phyloP scores from a whole-genome alignment of 2,797 vertebrate genomes.

The Pelochelys cantorii region DNA sequence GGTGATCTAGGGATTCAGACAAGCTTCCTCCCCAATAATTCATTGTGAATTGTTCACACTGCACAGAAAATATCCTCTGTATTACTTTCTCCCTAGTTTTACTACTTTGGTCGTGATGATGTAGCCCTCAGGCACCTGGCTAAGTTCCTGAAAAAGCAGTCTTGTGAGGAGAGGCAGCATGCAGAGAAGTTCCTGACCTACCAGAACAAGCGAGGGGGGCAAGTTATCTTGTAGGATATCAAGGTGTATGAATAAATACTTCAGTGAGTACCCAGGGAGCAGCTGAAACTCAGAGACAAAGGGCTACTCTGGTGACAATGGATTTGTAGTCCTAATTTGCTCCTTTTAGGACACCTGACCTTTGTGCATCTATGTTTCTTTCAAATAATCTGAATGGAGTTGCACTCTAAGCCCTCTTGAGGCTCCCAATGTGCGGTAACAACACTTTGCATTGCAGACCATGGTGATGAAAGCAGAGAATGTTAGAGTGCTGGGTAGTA shows the following conservation, averaged over 20 bases:
- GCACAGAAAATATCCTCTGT: neutral
- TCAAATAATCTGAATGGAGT: neutral
- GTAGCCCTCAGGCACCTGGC: constrained; percentile 83
- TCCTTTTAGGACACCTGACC: neutral
- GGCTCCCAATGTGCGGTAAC: neutral
- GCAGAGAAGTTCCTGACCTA: constrained; percentile 82
- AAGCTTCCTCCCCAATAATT: too few species aligned
- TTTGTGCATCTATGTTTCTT: neutral
- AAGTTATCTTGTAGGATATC: constrained; percentile 81
- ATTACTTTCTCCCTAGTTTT: constrained; percentile 42
- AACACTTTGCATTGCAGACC: neutral
- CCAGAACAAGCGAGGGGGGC: constrained; percentile 84
- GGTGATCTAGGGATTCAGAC: too few species aligned
- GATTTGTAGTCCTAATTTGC: neutral
- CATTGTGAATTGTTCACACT: neutral
- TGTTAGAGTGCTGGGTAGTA: neutral
- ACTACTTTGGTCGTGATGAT: constrained; percentile 83
- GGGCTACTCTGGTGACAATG: neutral
- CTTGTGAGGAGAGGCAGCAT: constrained; percentile 80
- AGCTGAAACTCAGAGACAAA: neutral
- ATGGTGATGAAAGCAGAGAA: neutral
- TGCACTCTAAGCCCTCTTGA: neutral
- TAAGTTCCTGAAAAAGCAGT: constrained; percentile 85
- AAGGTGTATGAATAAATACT: constrained; percentile 69
- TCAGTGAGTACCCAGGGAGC: neutral